These are phyloP conservation scores for Drosophila chauvacae DNA, from an alignment of 1,140 invertebrate species.

Conservation along the genomic window DNA sequence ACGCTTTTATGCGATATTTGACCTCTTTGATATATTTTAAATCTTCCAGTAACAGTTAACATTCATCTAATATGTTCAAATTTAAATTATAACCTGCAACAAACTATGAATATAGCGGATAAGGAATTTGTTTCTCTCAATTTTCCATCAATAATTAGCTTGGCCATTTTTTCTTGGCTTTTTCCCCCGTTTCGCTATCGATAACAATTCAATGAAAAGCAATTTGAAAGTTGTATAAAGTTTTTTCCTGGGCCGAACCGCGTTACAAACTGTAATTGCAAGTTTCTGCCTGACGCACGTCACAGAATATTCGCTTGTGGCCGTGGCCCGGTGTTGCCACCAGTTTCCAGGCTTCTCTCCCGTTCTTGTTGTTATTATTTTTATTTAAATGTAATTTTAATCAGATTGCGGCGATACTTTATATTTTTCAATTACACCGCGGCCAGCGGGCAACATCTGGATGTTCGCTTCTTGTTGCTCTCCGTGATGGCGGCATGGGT, in stretches of 20 bases:
- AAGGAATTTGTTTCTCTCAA: not conserved
- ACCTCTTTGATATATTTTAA: too few species aligned
- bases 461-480: conserved; percentile 30
- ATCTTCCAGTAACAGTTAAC: not conserved
- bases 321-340: conserved; percentile 7
- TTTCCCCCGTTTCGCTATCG: conserved; percentile 26
- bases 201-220: conserved; percentile 47
- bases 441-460: conserved; percentile 56
- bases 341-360: conserved; percentile 2
- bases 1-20: too few species aligned
- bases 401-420: conserved; percentile 77
- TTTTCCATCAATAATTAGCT: conserved; percentile 3
- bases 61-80: not conserved
- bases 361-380: conserved; percentile 63
- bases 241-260: conserved; percentile 39
- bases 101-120: not conserved
- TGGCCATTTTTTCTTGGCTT: conserved; percentile 1
- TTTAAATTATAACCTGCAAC: not conserved
- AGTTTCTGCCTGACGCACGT: conserved; percentile 51
- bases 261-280: conserved; percentile 46
- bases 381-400: conserved; percentile 82
- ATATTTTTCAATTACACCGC: conserved; percentile 78
- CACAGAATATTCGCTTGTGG: conserved; percentile 31
- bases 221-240: conserved; percentile 52
- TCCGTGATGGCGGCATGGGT: conserved; percentile 47